Evolutionary conservation across 37 sponge, comb jelly and placozoan species (phyloP).

Genomic region (Spongilla lacustris): DNA sequence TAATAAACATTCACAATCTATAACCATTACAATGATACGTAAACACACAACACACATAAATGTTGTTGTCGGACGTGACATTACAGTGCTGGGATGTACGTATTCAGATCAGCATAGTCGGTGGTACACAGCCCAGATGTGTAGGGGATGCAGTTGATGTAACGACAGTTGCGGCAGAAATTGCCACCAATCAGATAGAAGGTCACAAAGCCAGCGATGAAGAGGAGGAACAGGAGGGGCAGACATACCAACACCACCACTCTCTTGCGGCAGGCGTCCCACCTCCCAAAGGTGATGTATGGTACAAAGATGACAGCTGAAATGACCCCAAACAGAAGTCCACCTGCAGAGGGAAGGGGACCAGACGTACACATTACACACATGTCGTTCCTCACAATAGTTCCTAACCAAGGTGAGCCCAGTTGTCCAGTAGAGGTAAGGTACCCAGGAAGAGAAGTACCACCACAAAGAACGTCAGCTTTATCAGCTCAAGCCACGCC

Average conservation of each 20-base stretch:
- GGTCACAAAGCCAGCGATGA: slow-evolving; percentile 70
- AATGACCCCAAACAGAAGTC: slow-evolving; percentile 87
- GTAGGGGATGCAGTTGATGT: slow-evolving; percentile 95
- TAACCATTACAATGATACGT: not conserved
- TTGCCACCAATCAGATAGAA: slow-evolving; percentile 85
- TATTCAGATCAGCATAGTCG: not conserved
- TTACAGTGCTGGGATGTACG: not conserved
- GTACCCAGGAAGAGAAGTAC: slow-evolving; percentile 83
- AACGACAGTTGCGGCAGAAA: slow-evolving; percentile 87
- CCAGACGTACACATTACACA: too few relatives aligned
- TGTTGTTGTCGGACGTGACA: not conserved
- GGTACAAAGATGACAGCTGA: slow-evolving; percentile 94
- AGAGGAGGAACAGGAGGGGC: slow-evolving; percentile 75
- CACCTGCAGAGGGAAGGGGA: slow-evolving; percentile 61
- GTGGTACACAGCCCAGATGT: not conserved
- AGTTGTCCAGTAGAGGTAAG: slow-evolving; percentile 90
- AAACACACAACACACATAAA: not conserved
- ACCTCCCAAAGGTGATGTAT: slow-evolving; percentile 95
- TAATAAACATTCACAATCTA: not conserved
- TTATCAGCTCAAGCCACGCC: slow-evolving; percentile 81
- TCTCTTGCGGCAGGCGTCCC: slow-evolving; percentile 74
- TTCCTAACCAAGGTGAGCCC: slow-evolving; percentile 72
- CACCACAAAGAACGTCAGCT: slow-evolving; percentile 63
- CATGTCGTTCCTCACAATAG: not conserved
- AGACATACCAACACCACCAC: slow-evolving; percentile 78